Evolutionary conservation across 2,888 invertebrate species (phyloP).

Genomic region (Scaptomyza cyrtandrae): DNA sequence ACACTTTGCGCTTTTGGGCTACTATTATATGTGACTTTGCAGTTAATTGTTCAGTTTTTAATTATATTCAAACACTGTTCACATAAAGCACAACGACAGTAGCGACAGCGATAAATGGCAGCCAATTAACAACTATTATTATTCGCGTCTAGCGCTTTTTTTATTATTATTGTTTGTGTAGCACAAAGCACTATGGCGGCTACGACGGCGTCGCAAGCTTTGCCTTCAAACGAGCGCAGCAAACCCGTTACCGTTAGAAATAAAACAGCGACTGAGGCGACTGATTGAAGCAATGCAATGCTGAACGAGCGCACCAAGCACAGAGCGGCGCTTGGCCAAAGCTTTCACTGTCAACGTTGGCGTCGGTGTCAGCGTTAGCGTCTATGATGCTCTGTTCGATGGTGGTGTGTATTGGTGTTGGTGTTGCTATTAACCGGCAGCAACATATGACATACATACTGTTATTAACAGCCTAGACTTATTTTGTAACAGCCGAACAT

Average conservation of each 20-base stretch:
- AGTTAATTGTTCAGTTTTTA: conserved; percentile 12
- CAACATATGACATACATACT: conserved; percentile 7
- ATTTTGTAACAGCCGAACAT: conserved; percentile 1
- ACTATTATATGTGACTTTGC: conserved; percentile 11
- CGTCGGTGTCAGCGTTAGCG: conserved; percentile 16
- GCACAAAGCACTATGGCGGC: conserved; percentile 48
- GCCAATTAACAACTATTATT: conserved; percentile 59
- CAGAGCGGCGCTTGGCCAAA: conserved; percentile 52
- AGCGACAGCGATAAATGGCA: conserved; percentile 26
- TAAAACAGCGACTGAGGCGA: conserved; percentile 52
- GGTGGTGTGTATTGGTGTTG: conserved; percentile 14
- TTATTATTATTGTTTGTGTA: conserved; percentile 77
- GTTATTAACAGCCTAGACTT: conserved; percentile 25
- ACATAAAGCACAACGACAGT: conserved; percentile 8
- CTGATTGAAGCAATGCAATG: conserved; percentile 40
- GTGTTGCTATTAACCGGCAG: conserved; percentile 45
- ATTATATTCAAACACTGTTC: conserved; percentile 29
- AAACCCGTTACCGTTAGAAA: conserved; percentile 62
- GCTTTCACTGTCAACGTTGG: conserved; percentile 45
- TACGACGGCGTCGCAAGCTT: conserved; percentile 11
- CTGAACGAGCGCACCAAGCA: conserved; percentile 19
- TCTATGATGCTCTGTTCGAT: conserved; percentile 7
- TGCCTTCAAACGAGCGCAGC: conserved; percentile 17
- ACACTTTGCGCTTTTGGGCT: conserved; percentile 38
- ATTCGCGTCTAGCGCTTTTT: conserved; percentile 68